phyloP scores from a whole-genome alignment of 2,888 invertebrate species.

The Cataglyphis albicans region DNA sequence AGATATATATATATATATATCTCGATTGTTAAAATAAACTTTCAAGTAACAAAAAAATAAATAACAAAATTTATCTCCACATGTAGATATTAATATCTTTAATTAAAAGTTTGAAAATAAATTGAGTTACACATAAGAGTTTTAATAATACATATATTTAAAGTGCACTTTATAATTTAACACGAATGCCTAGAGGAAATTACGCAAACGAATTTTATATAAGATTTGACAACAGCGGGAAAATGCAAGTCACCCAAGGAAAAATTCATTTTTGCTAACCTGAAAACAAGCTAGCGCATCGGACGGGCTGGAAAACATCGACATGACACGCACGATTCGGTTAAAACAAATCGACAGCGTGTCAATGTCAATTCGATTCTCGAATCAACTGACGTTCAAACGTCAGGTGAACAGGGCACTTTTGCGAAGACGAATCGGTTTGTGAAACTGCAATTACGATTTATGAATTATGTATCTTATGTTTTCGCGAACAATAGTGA shows the following conservation, averaged over 20 bases:
- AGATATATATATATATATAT: not conserved
- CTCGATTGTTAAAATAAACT: not conserved
- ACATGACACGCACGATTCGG: constrained; percentile 3
- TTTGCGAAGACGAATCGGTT: constrained; percentile 8
- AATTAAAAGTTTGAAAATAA: constrained; percentile 10
- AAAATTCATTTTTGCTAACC: constrained; percentile 44
- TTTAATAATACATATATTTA: constrained; percentile 13
- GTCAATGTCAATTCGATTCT: constrained; percentile 51
- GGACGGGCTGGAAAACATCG: constrained; percentile 29
- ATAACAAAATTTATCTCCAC: not conserved
- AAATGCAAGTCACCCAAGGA: constrained; percentile 24
- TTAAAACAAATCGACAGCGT: constrained; percentile 39
- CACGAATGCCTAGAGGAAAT: not conserved
- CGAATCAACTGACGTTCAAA: constrained; percentile 9
- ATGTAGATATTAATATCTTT: no score
- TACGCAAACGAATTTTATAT: constrained; percentile 18
- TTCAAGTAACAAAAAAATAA: not conserved
- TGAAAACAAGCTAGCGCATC: constrained; percentile 30
- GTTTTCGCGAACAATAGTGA: not conserved
- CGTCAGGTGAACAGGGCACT: not conserved
- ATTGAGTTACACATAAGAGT: not conserved
- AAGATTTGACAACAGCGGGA: not conserved
- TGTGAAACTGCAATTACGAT: constrained; percentile 13
- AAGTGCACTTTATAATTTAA: not conserved
- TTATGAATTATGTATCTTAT: not conserved